Evolutionary conservation across 2,888 invertebrate genomes (phyloP).

Genomic region (Achlya flavicornis): DNA sequence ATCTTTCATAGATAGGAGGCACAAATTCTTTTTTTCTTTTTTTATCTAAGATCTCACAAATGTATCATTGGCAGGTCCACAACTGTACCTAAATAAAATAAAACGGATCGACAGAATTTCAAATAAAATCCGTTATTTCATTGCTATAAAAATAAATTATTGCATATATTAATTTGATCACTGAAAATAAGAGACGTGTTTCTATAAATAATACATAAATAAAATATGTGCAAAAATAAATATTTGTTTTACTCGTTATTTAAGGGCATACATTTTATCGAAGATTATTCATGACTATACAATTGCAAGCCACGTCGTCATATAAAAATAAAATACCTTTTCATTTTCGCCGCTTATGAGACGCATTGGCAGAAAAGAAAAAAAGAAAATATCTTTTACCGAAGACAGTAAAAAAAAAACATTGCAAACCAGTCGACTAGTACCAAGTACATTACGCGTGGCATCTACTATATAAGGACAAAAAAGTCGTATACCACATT

Average conservation of each 20-base stretch:
- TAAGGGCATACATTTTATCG: neutral
- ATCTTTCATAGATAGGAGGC: too few relatives aligned
- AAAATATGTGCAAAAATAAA: slow-evolving; percentile 6
- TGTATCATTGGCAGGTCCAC: too few relatives aligned
- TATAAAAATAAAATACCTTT: slow-evolving; percentile 10
- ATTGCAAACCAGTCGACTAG: slow-evolving; percentile 42
- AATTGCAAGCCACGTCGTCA: neutral
- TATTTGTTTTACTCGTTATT: neutral
- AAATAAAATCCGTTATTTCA: neutral
- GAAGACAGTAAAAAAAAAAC: slow-evolving; percentile 45
- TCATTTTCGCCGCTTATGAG: slow-evolving; percentile 10
- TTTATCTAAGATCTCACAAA: too few relatives aligned
- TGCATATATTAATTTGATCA: neutral
- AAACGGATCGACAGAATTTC: neutral
- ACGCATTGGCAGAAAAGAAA: slow-evolving; percentile 29
- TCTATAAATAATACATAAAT: slow-evolving; percentile 1
- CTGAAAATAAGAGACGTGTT: neutral
- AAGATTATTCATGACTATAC: neutral
- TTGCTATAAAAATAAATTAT: neutral
- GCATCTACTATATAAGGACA: slow-evolving; percentile 34
- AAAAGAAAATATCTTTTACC: slow-evolving; percentile 24
- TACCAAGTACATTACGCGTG: slow-evolving; percentile 60
- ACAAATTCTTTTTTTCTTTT: too few relatives aligned
- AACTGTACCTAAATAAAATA: neutral
- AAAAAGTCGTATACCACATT: slow-evolving; percentile 43